Conservation (phyloP, 2,888 invertebrate species). For the Lepidochrysops patricia region DNA sequence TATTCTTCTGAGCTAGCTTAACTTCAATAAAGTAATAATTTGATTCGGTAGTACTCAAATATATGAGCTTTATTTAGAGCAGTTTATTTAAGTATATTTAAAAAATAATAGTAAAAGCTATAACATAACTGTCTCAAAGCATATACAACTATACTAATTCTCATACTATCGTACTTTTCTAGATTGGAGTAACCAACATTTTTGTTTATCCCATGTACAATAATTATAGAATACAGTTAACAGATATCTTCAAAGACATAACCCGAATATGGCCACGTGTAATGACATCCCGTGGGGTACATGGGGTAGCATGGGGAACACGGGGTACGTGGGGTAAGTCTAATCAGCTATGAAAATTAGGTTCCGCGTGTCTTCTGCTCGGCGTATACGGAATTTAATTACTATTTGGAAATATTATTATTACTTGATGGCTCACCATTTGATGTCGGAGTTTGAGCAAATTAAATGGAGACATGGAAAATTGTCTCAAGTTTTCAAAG, state of each 20-base stretch:
- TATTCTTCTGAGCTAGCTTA: too few species aligned
- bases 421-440: conserved; percentile 44
- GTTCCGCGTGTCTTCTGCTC: conserved; percentile 69
- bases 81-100: too few species aligned
- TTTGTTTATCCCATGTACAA: not conserved
- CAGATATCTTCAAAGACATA: conserved; percentile 1
- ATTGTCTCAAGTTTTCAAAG: conserved; percentile 12
- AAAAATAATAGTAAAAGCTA: too few species aligned
- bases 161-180: too few species aligned
- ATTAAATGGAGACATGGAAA: conserved; percentile 13
- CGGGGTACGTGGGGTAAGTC: conserved; percentile 41
- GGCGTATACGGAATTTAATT: conserved; percentile 66
- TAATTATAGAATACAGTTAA: not conserved
- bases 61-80: too few species aligned
- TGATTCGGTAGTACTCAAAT: too few species aligned
- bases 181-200: too few species aligned
- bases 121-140: too few species aligned
- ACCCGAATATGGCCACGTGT: conserved; percentile 39
- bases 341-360: conserved; percentile 75
- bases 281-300: conserved; percentile 45
- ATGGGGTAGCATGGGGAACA: not conserved
- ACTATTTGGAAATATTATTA: conserved; percentile 66
- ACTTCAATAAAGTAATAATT: too few species aligned
- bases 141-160: too few species aligned
- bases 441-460: conserved; percentile 49